Evolutionary conservation across 2,888 invertebrate species (phyloP).

Genomic region (Sericinus montela): DNA sequence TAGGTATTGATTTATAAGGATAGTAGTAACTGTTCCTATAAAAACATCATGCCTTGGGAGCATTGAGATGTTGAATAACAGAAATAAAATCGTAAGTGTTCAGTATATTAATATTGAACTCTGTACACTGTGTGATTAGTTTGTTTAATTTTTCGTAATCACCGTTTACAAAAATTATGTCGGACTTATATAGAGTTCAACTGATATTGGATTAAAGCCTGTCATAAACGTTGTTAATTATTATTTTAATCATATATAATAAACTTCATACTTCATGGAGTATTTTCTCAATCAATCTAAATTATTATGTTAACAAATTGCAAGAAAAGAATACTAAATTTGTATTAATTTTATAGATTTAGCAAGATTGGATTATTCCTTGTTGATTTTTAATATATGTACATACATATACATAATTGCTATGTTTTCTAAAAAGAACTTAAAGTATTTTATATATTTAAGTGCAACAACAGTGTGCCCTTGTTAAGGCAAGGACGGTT

Average conservation of each 20-base stretch:
- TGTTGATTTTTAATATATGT: slow-evolving; percentile 59
- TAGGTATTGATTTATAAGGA: slow-evolving; percentile 38
- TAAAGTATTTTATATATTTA: slow-evolving; percentile 63
- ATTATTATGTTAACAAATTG: slow-evolving; percentile 11
- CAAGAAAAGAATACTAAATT: slow-evolving; percentile 21
- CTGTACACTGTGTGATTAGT: slow-evolving; percentile 31
- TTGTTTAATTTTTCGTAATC: slow-evolving; percentile 29
- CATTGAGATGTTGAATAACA: slow-evolving; percentile 2
- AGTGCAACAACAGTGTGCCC: slow-evolving; percentile 71
- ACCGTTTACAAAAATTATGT: slow-evolving; percentile 54
- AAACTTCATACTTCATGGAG: not conserved
- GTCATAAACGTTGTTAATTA: slow-evolving; percentile 33
- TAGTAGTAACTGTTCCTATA: slow-evolving; percentile 11
- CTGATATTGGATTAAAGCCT: slow-evolving; percentile 69
- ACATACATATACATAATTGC: no score
- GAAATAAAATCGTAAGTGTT: slow-evolving; percentile 23
- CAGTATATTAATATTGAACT: slow-evolving; percentile 24
- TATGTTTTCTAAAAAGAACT: slow-evolving; percentile 48
- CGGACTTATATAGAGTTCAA: slow-evolving; percentile 58
- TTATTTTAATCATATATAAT: slow-evolving; percentile 15
- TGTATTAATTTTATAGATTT: slow-evolving; percentile 32
- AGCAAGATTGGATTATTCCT: slow-evolving; percentile 49
- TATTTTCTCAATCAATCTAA: slow-evolving; percentile 6
- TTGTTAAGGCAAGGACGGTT: no score
- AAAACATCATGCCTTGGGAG: slow-evolving; percentile 13